Base-by-base conservation (phyloP, 92 coral and sea anemone species). In the Micromussa lordhowensis region DNA sequence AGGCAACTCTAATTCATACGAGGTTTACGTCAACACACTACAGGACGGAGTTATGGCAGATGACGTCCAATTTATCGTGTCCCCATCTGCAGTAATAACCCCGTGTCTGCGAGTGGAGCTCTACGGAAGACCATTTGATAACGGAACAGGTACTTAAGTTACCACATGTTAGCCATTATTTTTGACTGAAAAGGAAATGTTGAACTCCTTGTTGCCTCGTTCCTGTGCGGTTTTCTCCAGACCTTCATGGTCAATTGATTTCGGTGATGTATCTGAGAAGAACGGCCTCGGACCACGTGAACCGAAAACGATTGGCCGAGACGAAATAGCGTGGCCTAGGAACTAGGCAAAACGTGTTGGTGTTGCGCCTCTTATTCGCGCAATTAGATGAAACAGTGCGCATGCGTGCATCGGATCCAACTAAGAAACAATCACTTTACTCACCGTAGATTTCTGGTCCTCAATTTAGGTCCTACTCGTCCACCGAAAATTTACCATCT, bases 51-150 rank as follows among this genome's bases (percentile, higher is more conserved):
- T 83, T 15, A 26, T 72, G 28, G 86, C 78, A 83, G 31, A 69
- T 1, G 1, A 2, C 21, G 21, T 83, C 29, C 18, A 3, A 28
- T 69, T 83, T 35, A 10, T 26, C 2, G 32, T 29, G 21, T 7
- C n/a, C n/a, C n/a, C 5, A 3, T 1, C 2, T 15, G 4, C 24
- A 5, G 0, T 26, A 24, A 69, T 19, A 0, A 26, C 18, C 64
- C 3, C 66, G 1, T 83, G 86, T 49, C 26, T 83, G 66, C 77
- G 68, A 29, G 86, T 71, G 78, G 86, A 83, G 32, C 71, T 83
- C 44, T 83, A 69, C 54, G 86, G 86, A 29, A 49, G 57, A 40
- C 86, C 79, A 29, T 14, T 70, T 17, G 68, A 49, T 72, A 34
- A 69, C 22, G 36, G 68, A 14, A 70, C 30, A 51, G 86, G 86